Percentiles rank a stretch among this genome's conserved stretches.
These are phyloP conservation scores for Onychomys arenicola DNA, from an alignment of 2,797 vertebrate species.

Conservation along the genomic window DNA sequence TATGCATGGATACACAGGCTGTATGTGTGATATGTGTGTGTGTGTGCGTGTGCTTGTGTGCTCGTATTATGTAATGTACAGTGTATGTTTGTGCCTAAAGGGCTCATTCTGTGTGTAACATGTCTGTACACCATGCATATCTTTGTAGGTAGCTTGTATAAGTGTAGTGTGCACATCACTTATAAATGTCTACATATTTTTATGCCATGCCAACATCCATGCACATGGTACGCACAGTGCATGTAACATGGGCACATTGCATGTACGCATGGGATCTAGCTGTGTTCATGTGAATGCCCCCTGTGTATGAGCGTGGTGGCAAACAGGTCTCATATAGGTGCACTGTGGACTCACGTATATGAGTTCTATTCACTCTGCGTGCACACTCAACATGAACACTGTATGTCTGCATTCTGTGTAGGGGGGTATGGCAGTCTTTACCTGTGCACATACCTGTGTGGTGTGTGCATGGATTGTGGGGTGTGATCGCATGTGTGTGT, in stretches of 20 bases:
- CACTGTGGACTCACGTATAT: accelerated
- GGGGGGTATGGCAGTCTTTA: neutral
- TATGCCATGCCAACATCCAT: neutral
- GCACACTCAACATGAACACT: neutral
- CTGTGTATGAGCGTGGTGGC: neutral
- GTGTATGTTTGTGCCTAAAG: neutral
- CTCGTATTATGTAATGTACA: too few species aligned
- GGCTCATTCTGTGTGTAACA: neutral
- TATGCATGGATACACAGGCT: neutral
- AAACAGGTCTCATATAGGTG: accelerated
- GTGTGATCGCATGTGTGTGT: neutral
- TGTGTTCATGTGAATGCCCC: neutral
- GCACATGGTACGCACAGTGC: neutral
- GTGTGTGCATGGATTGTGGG: neutral
- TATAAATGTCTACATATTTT: neutral
- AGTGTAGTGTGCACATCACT: neutral
- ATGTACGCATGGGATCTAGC: neutral
- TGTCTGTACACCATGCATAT: accelerated
- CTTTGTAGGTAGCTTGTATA: neutral
- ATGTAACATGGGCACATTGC: neutral
- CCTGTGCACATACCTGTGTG: neutral
- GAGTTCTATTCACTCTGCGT: neutral
- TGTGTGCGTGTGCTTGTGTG: neutral
- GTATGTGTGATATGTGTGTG: too few species aligned
- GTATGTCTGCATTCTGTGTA: neutral